These are phyloP conservation scores for Struthio camelus DNA, from an alignment of 2,113 vertebrate species.

Conservation along the genomic window DNA sequence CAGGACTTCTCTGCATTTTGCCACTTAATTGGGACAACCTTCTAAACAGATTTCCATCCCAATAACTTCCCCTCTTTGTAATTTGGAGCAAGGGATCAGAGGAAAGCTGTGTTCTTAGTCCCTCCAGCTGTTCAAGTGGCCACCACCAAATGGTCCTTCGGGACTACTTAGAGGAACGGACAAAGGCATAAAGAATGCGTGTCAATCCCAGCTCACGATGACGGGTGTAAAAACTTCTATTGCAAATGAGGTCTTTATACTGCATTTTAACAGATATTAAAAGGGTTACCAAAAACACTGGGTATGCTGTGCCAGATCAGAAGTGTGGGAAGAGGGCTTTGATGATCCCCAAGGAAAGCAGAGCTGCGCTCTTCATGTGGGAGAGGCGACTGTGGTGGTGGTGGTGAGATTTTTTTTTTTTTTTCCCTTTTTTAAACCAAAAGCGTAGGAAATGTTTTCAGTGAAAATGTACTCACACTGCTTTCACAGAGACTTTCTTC, in stretches of 20 bases:
- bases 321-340: background rate
- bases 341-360: background rate
- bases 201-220: background rate
- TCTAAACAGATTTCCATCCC: conserved; percentile 21
- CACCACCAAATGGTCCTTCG: background rate
- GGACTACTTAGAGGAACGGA: conserved; percentile 6
- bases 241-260: background rate
- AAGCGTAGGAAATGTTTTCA: background rate
- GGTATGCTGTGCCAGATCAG: background rate
- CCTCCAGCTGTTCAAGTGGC: conserved; percentile 20
- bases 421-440: background rate
- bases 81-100: background rate
- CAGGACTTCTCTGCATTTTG: background rate
- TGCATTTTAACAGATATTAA: background rate
- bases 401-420: background rate
- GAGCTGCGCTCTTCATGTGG: background rate
- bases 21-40: conserved; percentile 31
- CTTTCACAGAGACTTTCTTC: background rate
- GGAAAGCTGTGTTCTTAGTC: background rate
- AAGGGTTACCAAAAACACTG: background rate
- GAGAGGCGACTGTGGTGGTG: background rate
- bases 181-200: background rate
- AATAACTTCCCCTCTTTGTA: background rate
- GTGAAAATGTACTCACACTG: background rate
- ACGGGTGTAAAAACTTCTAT: background rate